phyloP scores from a whole-genome alignment of 1,140 invertebrate genomes.

The Chionoecetes opilio region DNA sequence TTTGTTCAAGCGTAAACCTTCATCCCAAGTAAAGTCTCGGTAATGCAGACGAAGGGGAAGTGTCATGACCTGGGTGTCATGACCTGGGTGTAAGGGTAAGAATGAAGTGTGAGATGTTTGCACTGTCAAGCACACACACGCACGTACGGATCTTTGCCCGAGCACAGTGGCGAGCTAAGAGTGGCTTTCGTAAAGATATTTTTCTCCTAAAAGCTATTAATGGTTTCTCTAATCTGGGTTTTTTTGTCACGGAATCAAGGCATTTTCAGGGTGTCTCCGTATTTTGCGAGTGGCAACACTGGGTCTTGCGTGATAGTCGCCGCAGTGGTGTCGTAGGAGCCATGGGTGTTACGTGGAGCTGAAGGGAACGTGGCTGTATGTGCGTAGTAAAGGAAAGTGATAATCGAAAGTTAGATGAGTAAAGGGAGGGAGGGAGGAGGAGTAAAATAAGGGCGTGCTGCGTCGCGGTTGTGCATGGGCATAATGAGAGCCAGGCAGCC shows the following conservation, averaged over 20 bases:
- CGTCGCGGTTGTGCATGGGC: neutral
- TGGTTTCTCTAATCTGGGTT: too few species aligned
- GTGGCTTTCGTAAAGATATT: too few species aligned
- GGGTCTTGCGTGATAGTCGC: too few species aligned
- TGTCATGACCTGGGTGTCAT: too few species aligned
- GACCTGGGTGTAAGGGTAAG: neutral
- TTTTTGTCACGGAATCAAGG: too few species aligned
- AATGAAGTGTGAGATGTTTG: neutral
- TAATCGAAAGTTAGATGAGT: neutral
- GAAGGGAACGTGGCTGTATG: neutral
- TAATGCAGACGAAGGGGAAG: neutral
- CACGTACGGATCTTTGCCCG: neutral
- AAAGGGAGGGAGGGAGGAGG: too few species aligned
- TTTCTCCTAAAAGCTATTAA: too few species aligned
- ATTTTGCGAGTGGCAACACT: too few species aligned
- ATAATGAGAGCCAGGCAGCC: neutral
- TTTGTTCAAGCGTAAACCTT: slow-evolving; percentile 5
- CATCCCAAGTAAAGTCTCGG: neutral
- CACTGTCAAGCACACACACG: neutral
- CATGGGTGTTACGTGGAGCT: neutral
- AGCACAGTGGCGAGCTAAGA: neutral
- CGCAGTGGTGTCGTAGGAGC: too few species aligned
- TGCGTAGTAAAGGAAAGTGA: neutral
- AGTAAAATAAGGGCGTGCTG: neutral
- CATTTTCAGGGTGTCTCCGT: too few species aligned